These are phyloP conservation scores for Polyergus mexicanus DNA, from an alignment of 1,140 invertebrate species.

Conservation along the genomic window DNA sequence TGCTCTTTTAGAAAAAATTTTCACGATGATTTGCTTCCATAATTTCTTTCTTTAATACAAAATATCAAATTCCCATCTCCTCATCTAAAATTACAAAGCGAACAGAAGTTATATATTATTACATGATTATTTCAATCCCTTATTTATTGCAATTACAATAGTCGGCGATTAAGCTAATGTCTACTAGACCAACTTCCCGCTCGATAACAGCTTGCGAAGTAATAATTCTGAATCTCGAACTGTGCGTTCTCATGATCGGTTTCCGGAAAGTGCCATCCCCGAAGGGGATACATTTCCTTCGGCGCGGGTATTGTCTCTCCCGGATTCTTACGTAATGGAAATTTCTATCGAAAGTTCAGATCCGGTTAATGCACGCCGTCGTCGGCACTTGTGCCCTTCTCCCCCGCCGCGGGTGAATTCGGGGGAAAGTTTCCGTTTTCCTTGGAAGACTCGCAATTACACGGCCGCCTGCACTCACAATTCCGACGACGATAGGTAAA, in stretches of 20 bases:
- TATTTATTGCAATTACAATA: not conserved
- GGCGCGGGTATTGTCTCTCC: slow-evolving; percentile 42
- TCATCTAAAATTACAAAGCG: too few species aligned
- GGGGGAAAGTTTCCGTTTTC: slow-evolving; percentile 42
- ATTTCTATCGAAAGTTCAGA: slow-evolving; percentile 62
- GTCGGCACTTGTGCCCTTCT: slow-evolving; percentile 29
- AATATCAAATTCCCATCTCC: too few species aligned
- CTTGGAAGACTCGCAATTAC: slow-evolving; percentile 56
- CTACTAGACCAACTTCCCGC: not conserved
- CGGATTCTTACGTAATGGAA: slow-evolving; percentile 62
- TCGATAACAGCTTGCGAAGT: slow-evolving; percentile 8
- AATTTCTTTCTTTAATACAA: too few species aligned
- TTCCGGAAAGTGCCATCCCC: slow-evolving; percentile 3
- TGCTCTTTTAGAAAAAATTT: too few species aligned
- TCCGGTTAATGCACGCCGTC: slow-evolving; percentile 55
- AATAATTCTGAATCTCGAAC: slow-evolving; percentile 2
- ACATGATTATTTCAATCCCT: not conserved
- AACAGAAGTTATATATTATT: not conserved
- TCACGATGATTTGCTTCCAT: too few species aligned
- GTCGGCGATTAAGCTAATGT: not conserved
- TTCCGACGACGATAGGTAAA: slow-evolving; percentile 57
- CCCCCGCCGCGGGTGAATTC: not conserved
- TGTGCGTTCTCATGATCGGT: not conserved
- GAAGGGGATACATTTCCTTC: slow-evolving; percentile 25
- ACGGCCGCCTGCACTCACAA: slow-evolving; percentile 61